Evolutionary conservation across 1,140 invertebrate species (phyloP).

Genomic region (Vanessa tameamea): DNA sequence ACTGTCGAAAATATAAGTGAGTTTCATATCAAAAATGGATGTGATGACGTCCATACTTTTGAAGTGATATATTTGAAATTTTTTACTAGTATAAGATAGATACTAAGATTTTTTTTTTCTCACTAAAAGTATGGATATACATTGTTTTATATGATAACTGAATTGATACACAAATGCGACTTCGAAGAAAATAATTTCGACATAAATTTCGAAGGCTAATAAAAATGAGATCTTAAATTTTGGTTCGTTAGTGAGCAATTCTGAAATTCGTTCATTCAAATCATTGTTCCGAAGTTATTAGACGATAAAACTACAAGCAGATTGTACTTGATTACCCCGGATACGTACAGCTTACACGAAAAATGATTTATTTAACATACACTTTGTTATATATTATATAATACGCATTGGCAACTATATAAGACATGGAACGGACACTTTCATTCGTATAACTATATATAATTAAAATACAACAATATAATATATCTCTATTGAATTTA

Average conservation of each 20-base stretch:
- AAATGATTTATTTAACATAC: slow-evolving; percentile 55
- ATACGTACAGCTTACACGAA: slow-evolving; percentile 43
- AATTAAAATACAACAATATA: slow-evolving; percentile 76
- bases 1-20: slow-evolving; percentile 35
- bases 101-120: not conserved
- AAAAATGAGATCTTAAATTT: slow-evolving; percentile 78
- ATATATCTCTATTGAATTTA: slow-evolving; percentile 75
- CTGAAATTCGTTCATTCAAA: slow-evolving; percentile 58
- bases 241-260: slow-evolving; percentile 74
- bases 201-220: slow-evolving; percentile 46
- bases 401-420: slow-evolving; percentile 64
- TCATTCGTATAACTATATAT: slow-evolving; percentile 60
- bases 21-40: slow-evolving; percentile 44
- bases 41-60: slow-evolving; percentile 1
- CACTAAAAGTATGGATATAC: slow-evolving; percentile 1
- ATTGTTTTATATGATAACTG: not conserved
- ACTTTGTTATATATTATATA: slow-evolving; percentile 55
- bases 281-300: slow-evolving; percentile 51
- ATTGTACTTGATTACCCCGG: slow-evolving; percentile 68
- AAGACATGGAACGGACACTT: too few species aligned
- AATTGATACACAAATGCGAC: slow-evolving; percentile 9
- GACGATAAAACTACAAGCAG: slow-evolving; percentile 40
- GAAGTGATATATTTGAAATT: not conserved
- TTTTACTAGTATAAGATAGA: too few species aligned
- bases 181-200: not conserved